Percentiles rank a stretch among this genome's conserved stretches.
These are phyloP conservation scores for Drosophila willistoni DNA, from an alignment of 1,140 invertebrate species.

Conservation along the genomic window DNA sequence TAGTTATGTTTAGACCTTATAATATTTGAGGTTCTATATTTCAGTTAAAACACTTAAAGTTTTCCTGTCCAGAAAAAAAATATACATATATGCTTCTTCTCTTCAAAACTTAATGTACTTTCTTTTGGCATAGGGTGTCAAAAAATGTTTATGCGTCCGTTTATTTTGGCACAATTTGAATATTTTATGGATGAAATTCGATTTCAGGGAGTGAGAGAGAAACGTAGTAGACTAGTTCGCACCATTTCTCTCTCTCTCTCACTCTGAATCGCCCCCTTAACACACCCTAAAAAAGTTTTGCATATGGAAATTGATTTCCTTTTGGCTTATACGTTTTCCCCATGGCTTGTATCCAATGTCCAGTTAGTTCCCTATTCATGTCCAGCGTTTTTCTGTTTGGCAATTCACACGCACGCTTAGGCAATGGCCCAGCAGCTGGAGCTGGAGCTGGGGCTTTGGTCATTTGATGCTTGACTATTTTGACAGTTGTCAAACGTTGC, in stretches of 20 bases:
- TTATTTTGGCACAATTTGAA: constrained; percentile 77
- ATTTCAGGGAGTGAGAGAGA: constrained; percentile 39
- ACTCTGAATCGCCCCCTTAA: constrained; percentile 33
- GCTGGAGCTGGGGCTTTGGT: constrained; percentile 34
- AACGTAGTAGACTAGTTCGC: neutral
- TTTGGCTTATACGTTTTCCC: constrained; percentile 52
- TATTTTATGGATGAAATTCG: constrained; percentile 78
- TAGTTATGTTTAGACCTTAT: too few relatives aligned
- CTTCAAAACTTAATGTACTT: neutral
- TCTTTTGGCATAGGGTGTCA: neutral
- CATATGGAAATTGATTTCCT: constrained; percentile 81
- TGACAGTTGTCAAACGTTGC: constrained; percentile 63
- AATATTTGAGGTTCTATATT: too few relatives aligned
- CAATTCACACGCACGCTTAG: constrained; percentile 62
- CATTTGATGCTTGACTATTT: constrained; percentile 64
- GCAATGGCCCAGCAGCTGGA: constrained; percentile 32
- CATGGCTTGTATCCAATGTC: constrained; percentile 44
- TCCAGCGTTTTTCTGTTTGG: constrained; percentile 28
- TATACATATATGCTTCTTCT: neutral
- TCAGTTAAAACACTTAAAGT: neutral
- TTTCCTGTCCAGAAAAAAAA: too few relatives aligned
- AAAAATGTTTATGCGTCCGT: constrained; percentile 79
- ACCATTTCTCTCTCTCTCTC: neutral
- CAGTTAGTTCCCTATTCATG: constrained; percentile 34
- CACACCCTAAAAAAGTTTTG: constrained; percentile 76